Evolutionary conservation across 1,140 invertebrate genomes (phyloP).

Genomic region (Notospermus geniculatus): DNA sequence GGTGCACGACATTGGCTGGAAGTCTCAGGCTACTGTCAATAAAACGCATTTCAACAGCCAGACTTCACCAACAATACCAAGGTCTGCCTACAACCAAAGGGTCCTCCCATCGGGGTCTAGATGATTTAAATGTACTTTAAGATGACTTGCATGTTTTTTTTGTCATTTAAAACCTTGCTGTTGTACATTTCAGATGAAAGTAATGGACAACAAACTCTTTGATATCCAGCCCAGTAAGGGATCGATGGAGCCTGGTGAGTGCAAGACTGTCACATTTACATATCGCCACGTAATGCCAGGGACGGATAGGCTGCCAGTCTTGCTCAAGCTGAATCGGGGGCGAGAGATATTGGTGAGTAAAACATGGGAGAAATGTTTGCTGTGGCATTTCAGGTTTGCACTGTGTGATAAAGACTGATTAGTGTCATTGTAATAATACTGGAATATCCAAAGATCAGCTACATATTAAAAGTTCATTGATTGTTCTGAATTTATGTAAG

Average conservation of each 20-base stretch:
- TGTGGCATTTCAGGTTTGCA: no score
- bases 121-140: not conserved
- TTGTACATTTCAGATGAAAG: constrained; percentile 54
- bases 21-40: no score
- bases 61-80: no score
- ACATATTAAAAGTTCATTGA: no score
- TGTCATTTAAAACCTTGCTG: not conserved
- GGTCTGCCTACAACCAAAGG: no score
- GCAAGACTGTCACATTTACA: constrained; percentile 42
- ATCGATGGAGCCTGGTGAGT: constrained; percentile 46
- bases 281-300: constrained; percentile 53
- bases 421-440: no score
- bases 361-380: no score
- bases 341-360: constrained; percentile 53
- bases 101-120: no score
- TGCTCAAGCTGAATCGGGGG: constrained; percentile 51
- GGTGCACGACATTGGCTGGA: no score
- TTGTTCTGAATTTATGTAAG: not conserved
- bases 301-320: constrained; percentile 52
- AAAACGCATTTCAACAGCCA: no score
- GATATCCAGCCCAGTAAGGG: constrained; percentile 49
- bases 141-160: not conserved
- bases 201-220: constrained; percentile 56
- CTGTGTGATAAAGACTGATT: no score
- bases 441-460: no score